Conservation (phyloP, 2,797 vertebrate genomes). For the Parotocinclus haroldoi region DNA sequence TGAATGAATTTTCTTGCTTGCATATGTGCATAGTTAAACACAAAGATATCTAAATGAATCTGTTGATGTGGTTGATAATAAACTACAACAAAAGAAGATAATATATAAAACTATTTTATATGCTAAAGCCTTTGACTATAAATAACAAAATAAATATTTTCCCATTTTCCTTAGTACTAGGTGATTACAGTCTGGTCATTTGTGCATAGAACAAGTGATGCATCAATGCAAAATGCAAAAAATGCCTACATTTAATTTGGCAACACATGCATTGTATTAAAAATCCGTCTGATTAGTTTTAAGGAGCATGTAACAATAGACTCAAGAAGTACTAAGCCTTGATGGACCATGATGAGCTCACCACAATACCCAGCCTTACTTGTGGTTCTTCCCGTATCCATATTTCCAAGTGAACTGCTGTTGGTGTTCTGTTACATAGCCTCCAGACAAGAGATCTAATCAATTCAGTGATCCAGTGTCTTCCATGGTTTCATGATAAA, state of each 20-base stretch:
- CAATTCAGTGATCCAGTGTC: background rate
- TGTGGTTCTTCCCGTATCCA: conserved; percentile 24
- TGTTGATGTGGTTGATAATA: too few relatives aligned
- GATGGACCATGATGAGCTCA: conserved; percentile 5
- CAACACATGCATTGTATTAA: background rate
- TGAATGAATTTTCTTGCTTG: too few relatives aligned
- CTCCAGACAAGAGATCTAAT: conserved; percentile 9
- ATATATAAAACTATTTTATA: too few relatives aligned
- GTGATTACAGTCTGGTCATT: too few relatives aligned
- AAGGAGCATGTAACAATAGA: background rate
- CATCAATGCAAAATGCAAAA: too few relatives aligned
- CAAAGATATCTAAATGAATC: too few relatives aligned
- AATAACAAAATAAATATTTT: too few relatives aligned
- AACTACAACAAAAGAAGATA: too few relatives aligned
- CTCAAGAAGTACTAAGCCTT: background rate
- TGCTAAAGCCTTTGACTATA: too few relatives aligned
- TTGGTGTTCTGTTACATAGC: conserved; percentile 45
- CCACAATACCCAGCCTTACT: background rate
- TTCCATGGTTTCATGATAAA: background rate
- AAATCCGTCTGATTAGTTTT: conserved; percentile 10
- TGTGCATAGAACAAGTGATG: too few relatives aligned
- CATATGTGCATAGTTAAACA: too few relatives aligned
- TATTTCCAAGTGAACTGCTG: conserved; percentile 11
- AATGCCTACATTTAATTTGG: background rate
- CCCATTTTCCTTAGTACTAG: too few relatives aligned